phyloP scores from a whole-genome alignment of 1,140 invertebrate species.

The Aphis craccivora region DNA sequence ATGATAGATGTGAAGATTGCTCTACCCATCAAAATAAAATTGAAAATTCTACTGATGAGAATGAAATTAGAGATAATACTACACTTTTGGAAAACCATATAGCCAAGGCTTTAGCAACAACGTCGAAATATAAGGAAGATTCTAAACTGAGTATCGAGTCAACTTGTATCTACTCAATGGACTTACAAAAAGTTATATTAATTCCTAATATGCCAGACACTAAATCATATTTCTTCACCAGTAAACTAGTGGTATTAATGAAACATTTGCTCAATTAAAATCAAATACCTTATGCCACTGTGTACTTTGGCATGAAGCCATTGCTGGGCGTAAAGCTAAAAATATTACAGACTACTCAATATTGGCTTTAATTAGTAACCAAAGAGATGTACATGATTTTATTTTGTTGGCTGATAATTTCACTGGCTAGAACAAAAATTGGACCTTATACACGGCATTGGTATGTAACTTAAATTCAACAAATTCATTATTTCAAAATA shows the following conservation, averaged over 20 bases:
- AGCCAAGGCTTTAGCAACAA: not conserved
- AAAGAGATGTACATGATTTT: not conserved
- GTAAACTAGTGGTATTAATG: not conserved
- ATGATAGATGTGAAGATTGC: not conserved
- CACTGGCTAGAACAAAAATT: not conserved
- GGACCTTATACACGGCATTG: not conserved
- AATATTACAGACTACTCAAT: not conserved
- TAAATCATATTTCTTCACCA: not conserved
- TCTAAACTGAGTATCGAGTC: not conserved
- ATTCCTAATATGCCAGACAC: slow-evolving; percentile 6
- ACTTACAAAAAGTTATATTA: not conserved
- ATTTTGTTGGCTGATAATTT: not conserved
- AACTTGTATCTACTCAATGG: not conserved
- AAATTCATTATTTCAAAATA: slow-evolving; percentile 2
- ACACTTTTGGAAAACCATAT: not conserved
- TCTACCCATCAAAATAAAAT: not conserved
- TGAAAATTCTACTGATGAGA: not conserved
- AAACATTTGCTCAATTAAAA: not conserved
- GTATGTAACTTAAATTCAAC: not conserved
- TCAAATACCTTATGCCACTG: not conserved
- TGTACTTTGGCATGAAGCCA: not conserved
- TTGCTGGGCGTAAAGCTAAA: not conserved
- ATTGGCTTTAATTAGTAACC: not conserved
- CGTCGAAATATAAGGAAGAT: not conserved
- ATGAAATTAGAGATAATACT: not conserved